phyloP scores from a whole-genome alignment of 37 sponge, comb jelly and placozoan species.

The Chondrosia reniformis region DNA sequence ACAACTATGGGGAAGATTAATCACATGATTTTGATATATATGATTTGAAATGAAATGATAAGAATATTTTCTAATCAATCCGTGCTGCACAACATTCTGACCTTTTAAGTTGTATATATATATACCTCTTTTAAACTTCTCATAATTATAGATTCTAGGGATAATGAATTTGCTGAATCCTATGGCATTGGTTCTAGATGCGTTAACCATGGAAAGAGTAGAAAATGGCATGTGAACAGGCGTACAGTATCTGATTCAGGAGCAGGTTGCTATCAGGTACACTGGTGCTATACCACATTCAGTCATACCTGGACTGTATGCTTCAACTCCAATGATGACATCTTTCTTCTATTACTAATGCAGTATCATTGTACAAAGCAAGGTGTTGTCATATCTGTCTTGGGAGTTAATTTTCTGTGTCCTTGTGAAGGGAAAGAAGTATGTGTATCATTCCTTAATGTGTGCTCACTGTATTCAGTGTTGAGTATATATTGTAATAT shows the following conservation, averaged over 20 bases:
- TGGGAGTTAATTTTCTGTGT: neutral
- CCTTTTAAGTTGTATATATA: too few species aligned
- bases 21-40: too few species aligned
- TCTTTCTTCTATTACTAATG: neutral
- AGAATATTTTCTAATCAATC: too few species aligned
- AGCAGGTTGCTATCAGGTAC: neutral
- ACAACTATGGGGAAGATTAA: too few species aligned
- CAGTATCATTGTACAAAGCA: neutral
- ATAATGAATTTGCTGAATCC: neutral
- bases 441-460: too few species aligned
- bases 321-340: neutral
- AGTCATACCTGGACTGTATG: neutral
- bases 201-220: neutral
- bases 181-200: neutral
- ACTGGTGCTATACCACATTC: neutral
- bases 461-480: too few species aligned
- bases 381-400: neutral
- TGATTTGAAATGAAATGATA: too few species aligned
- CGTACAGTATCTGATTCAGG: neutral
- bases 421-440: constrained; percentile 4
- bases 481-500: too few species aligned
- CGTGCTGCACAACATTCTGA: too few species aligned
- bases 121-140: too few species aligned
- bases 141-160: neutral
- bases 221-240: neutral